Evolutionary conservation across 2,113 vertebrate genomes (phyloP).

Genomic region (Merops nubicus): DNA sequence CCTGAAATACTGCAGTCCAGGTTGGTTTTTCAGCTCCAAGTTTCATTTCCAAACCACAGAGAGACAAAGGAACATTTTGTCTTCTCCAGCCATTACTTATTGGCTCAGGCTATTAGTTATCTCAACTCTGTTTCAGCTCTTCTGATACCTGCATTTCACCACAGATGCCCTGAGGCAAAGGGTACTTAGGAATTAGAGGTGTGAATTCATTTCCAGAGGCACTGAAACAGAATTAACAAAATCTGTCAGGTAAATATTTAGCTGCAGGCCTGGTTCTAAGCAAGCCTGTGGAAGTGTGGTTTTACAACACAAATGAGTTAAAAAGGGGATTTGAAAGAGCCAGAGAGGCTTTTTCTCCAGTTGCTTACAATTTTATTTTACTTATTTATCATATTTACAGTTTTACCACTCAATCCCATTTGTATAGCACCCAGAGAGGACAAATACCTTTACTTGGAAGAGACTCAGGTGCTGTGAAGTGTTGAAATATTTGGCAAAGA

Average conservation of each 20-base stretch:
- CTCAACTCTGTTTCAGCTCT: background rate
- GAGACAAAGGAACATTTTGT: background rate
- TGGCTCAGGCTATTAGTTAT: conserved; percentile 18
- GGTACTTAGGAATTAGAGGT: conserved; percentile 14
- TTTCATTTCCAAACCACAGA: background rate
- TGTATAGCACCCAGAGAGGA: background rate
- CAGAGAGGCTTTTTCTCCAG: background rate
- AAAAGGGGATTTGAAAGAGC: background rate
- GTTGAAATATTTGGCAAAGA: background rate
- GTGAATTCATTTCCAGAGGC: conserved; percentile 42
- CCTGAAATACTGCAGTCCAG: background rate
- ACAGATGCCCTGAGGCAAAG: conserved; percentile 31
- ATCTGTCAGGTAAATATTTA: conserved; percentile 62
- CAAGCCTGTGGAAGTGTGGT: background rate
- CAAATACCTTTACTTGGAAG: background rate
- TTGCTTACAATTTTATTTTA: background rate
- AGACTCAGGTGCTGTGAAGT: background rate
- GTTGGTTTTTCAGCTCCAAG: background rate
- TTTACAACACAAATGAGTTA: conserved; percentile 25
- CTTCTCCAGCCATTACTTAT: background rate
- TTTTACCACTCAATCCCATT: background rate
- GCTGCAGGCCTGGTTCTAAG: conserved; percentile 34
- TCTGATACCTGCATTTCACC: conserved; percentile 25
- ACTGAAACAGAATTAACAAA: conserved; percentile 25
- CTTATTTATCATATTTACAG: background rate